Conservation (phyloP, 2,888 invertebrate species). For the Cataglyphis albicans region DNA sequence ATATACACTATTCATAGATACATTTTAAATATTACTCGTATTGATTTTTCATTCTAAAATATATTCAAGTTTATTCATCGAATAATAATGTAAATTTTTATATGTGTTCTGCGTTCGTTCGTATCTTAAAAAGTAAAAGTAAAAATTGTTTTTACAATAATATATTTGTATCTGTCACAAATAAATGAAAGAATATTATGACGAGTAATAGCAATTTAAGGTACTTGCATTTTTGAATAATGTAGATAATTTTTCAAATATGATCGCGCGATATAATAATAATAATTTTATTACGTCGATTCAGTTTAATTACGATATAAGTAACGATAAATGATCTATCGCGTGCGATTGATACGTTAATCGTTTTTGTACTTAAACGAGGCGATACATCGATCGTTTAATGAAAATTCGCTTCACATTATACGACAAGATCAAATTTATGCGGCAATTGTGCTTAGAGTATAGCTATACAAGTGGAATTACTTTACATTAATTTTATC, state of each 20-base stretch:
- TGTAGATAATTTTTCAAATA: not conserved
- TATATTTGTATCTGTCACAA: not conserved
- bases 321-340: not conserved
- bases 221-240: not conserved
- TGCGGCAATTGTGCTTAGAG: conserved; percentile 33
- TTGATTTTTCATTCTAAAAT: not conserved
- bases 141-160: not conserved
- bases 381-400: conserved; percentile 23
- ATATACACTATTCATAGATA: conserved; percentile 7
- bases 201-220: not conserved
- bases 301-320: conserved; percentile 21
- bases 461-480: conserved; percentile 32
- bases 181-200: not conserved
- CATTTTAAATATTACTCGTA: not conserved
- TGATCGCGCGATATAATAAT: conserved; percentile 2
- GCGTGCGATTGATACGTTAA: conserved; percentile 1
- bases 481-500: conserved; percentile 46
- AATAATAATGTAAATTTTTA: not conserved
- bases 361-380: conserved; percentile 8
- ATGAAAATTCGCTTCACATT: conserved; percentile 29
- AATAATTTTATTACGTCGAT: not conserved
- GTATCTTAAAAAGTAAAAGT: not conserved
- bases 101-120: not conserved
- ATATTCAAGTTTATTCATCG: not conserved
- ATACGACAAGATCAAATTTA: conserved; percentile 43